Base-by-base conservation (phyloP, 2,888 invertebrate species). In the Melitaea athalia region DNA sequence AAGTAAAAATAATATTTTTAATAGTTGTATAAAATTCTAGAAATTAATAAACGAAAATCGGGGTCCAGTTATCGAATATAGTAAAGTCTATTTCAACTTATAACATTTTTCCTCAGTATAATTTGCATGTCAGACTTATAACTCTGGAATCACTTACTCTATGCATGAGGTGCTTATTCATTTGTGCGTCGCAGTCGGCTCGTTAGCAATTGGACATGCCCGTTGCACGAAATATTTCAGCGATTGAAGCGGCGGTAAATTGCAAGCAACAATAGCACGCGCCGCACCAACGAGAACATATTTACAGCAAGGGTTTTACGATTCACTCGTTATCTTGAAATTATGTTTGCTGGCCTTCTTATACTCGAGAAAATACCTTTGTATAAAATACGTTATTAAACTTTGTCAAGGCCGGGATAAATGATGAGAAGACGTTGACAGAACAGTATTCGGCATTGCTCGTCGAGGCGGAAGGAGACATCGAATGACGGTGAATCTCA, bases 121-220 rank as follows among this genome's bases (percentile, higher is more conserved):
- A 69, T 71, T 24, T 63, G 69, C 67, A 61, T 61, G 68, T 63
- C 74, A 69, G 65, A 68, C 55, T 45, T 63, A 62, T 45, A 53
- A 42, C 57, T 65, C 65, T 65, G 77, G 79, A 79, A 80, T 82
- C 79, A 80, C 79, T 84, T 87, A 84, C 78, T 86, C 88, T 86
- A 83, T 86, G 89, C 79, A 82, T 80, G 84, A 84, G 85, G 86
- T 85, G 86, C 89, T 91, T 91, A 92, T 91, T 92, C 92, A 92
- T 92, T 90, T 91, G 89, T 85, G 83, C 87, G 89, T 90, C 88
- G 88, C 89, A 87, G 84, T 87, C 86, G 88, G 85, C 92, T 92
- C 91, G 92, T 92, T 92, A 92, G 90, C 92, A 89, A 92, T 92
- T 92, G 91, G 92, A 89, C 89, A 92, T 91, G 92, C 84, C 87